These are phyloP conservation scores for Hafferia zeledoni DNA, from an alignment of 2,797 vertebrate genomes.

Conservation along the genomic window DNA sequence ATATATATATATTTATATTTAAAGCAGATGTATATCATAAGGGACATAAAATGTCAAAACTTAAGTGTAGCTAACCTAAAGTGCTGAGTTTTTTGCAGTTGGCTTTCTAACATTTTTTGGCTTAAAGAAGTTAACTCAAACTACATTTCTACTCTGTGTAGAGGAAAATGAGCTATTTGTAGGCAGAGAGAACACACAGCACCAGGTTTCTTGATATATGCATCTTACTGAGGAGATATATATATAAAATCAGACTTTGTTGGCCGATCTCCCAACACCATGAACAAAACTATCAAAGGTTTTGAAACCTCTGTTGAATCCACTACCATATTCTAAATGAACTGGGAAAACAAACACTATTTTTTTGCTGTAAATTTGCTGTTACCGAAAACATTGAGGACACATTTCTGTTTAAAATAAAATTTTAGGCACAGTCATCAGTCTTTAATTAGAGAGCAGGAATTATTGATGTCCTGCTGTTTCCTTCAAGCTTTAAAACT, in stretches of 20 bases:
- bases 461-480: constrained; percentile 57
- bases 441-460: constrained; percentile 69
- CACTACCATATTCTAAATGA: background rate
- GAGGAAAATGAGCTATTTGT: background rate
- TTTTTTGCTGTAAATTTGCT: constrained; percentile 32
- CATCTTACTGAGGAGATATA: background rate
- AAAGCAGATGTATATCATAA: background rate
- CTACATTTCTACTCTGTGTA: background rate
- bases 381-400: constrained; percentile 42
- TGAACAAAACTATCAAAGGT: background rate
- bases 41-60: background rate
- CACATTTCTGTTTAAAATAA: constrained; percentile 43
- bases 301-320: background rate
- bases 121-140: background rate
- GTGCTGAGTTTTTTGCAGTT: background rate
- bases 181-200: background rate
- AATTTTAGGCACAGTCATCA: constrained; percentile 54
- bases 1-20: background rate
- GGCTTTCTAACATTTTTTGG: background rate
- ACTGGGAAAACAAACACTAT: background rate
- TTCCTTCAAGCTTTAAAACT: constrained; percentile 29
- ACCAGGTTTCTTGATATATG: background rate
- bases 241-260: background rate
- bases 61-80: background rate
- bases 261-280: background rate